Base-by-base conservation (phyloP, 1,140 invertebrate species). In the Neodiprion fabricii region DNA sequence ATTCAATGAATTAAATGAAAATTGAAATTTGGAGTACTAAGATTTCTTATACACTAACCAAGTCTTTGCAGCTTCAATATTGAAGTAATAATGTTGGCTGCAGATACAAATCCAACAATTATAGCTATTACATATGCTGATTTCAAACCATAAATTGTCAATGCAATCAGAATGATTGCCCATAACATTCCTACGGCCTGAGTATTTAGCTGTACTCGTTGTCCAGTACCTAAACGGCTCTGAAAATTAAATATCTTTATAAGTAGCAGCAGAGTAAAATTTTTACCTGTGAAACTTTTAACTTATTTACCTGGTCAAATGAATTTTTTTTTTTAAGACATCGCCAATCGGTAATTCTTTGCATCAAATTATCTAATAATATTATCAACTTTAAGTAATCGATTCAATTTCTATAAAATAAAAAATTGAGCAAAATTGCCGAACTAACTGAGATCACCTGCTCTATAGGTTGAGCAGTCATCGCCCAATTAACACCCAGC, bases 91-190 rank as follows among this genome's bases (percentile, higher is more conserved):
- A 83, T 21, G 77, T 82, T 83, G 66, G 79, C 82, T n/a, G 87
- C 28, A 10, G 87, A 78, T 66, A 84, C 86, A 71, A 89, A 87
- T 0, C 89, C 67, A 9, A 91, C 80, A 72, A 87, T 87, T 12
- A 91, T 77, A 77, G 90, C 82, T 7, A 90, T 72, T n/a, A 89
- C 72, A 77, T 89, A 91, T 7, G 88, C 82, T 68, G 89, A 86
- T 74, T 89, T 84, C 23, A 91, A 80, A 7, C 85, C 83, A 12
- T 84, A 78, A 73, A 86, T 76, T 9, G 90, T 90, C 69, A 87
- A 78, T 9, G 86, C 23, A 21, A 89, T 71, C 7, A 90, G 76
- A 8, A 91, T 48, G 7, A 88, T 23, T 8, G 87, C 84, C 90
- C 87, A 91, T 23, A 91, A 82, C 50, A 90, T 74, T 76, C 89